Evolutionary conservation across 2,113 vertebrate genomes (phyloP).

Genomic region (Pachyramphus minor): DNA sequence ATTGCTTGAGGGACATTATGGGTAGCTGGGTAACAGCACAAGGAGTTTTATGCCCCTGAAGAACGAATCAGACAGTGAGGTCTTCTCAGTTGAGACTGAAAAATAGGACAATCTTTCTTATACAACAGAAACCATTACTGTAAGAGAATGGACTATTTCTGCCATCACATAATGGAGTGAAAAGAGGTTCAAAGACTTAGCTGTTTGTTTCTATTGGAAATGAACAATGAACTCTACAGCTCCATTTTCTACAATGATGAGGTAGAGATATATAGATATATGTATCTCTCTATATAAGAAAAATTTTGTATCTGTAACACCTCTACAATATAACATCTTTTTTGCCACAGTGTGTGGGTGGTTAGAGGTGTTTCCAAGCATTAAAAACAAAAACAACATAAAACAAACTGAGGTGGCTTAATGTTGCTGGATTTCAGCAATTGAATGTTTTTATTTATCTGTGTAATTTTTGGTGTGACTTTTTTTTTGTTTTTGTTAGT

Average conservation of each 20-base stretch:
- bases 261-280: conserved; percentile 19
- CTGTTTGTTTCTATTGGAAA: conserved; percentile 51
- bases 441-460: conserved; percentile 77
- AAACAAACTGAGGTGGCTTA: conserved; percentile 55
- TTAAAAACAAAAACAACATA: conserved; percentile 12
- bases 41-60: conserved; percentile 45
- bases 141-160: conserved; percentile 58
- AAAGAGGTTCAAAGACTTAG: conserved; percentile 39
- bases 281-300: neutral
- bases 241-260: conserved; percentile 51
- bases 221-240: conserved; percentile 24
- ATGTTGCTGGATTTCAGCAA: conserved; percentile 68
- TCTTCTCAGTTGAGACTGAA: conserved; percentile 52
- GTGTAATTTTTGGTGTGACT: conserved; percentile 68
- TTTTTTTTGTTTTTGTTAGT: conserved; percentile 55
- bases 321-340: neutral
- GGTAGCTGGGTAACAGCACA: conserved; percentile 52
- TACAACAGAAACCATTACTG: conserved; percentile 31
- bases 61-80: conserved; percentile 38
- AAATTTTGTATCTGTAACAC: conserved; percentile 2
- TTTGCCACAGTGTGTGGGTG: neutral
- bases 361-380: neutral
- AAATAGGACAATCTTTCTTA: conserved; percentile 64
- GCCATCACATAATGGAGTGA: conserved; percentile 30
- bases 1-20: conserved; percentile 25